Evolutionary conservation across 2,888 invertebrate genomes (phyloP), one percentile per base, ranked within the genome.

Genomic region (Parelbella ahira): DNA sequence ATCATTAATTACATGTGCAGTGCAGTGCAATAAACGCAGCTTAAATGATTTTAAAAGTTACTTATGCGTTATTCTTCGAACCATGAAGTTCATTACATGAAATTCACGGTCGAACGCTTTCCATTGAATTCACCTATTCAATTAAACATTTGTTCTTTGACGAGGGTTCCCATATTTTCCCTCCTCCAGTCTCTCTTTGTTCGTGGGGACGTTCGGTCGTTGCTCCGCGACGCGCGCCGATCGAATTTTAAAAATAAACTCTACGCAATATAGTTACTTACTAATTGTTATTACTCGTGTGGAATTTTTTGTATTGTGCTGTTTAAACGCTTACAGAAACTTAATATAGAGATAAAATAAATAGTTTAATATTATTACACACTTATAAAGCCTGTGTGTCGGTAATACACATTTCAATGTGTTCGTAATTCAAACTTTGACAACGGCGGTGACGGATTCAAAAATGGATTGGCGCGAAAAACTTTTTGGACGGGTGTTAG

Each of bases 391-490:
- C n/a, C n/a, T n/a, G n/a, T n/a, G n/a, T n/a, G n/a, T n/a, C n/a
- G n/a, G n/a, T n/a, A n/a, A n/a, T n/a, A n/a, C n/a, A n/a, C n/a
- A n/a, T n/a, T n/a, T n/a, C n/a, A n/a, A n/a, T n/a, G 15, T 20
- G 15, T 27, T 13, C n/a, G 9, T 20, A 19, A 13, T 41, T 41
- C 33, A 5, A 41, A 41, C 27, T 41, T 41, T 41, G 41, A 33
- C 41, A 41, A 12, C 33, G 19, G 41, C 25, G 18, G 20, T 25
- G 25, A 5, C 12, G 21, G 45, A 37, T 34, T 34, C 27, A 21
- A 76, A 65, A 50, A 84, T 86, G 74, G 89, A 89, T 73, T 90
- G 91, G 90, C 89, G 89, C 63, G 90, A 90, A 71, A 89, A 89
- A 67, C 84, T 90, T 54, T 90, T 91, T 55, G 90, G 91, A 1